These are phyloP conservation scores for Petrolisthes manimaculis DNA, from an alignment of 2,888 invertebrate genomes.

Conservation along the genomic window DNA sequence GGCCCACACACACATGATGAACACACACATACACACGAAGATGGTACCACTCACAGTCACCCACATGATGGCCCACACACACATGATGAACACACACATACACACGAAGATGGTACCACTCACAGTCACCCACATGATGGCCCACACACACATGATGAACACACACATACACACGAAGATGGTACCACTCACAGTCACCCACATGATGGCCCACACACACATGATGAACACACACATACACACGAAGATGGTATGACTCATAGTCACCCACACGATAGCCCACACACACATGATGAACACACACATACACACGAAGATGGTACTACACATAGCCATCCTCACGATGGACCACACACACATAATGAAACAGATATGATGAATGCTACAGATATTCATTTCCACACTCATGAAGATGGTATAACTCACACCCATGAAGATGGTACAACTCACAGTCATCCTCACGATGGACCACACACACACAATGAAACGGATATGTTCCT, in stretches of 20 bases:
- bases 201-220: slow-evolving; percentile 28
- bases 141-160: neutral
- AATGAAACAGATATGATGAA: slow-evolving; percentile 1
- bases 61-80: slow-evolving; percentile 29
- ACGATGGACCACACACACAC: slow-evolving; percentile 12
- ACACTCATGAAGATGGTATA: slow-evolving; percentile 11
- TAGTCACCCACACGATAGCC: slow-evolving; percentile 24
- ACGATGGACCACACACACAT: slow-evolving; percentile 19
- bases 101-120: neutral
- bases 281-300: slow-evolving; percentile 18
- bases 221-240: neutral
- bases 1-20: slow-evolving; percentile 21
- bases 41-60: slow-evolving; percentile 34
- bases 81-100: slow-evolving; percentile 10
- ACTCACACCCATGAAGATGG: slow-evolving; percentile 44
- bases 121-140: neutral
- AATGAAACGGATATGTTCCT: neutral
- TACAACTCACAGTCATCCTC: slow-evolving; percentile 44
- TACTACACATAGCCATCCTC: slow-evolving; percentile 32
- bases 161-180: too few species aligned
- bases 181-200: slow-evolving; percentile 13
- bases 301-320: slow-evolving; percentile 41
- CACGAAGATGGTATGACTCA: slow-evolving; percentile 40
- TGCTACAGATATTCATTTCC: slow-evolving; percentile 18
- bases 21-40: slow-evolving; percentile 38